Percentiles rank a stretch among this genome's conserved stretches.
Evolutionary conservation across 2,888 invertebrate species (phyloP).

Genomic region (Mythimna lalbum): DNA sequence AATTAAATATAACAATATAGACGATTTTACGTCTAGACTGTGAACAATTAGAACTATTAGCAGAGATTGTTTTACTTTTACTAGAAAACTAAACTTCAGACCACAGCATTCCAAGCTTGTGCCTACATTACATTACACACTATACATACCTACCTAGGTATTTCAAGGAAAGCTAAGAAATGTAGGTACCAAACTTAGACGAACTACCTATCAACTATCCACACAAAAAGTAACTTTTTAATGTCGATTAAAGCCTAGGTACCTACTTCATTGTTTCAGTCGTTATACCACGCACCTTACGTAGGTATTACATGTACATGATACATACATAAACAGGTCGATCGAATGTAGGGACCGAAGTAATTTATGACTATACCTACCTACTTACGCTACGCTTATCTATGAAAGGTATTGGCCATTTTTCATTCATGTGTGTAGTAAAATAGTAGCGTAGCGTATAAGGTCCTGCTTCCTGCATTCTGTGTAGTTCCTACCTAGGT

Average conservation of each 20-base stretch:
- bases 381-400: constrained; percentile 15
- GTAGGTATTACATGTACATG: constrained; percentile 17
- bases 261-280: constrained; percentile 24
- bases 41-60: constrained; percentile 1
- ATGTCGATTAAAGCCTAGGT: constrained; percentile 3
- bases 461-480: neutral
- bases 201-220: constrained; percentile 10
- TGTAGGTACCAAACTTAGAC: neutral
- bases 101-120: neutral
- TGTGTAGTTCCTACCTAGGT: neutral
- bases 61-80: constrained; percentile 3
- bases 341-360: constrained; percentile 37
- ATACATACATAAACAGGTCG: constrained; percentile 24
- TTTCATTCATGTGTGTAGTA: constrained; percentile 52
- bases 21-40: constrained; percentile 31
- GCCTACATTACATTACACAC: neutral
- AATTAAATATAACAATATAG: constrained; percentile 37
- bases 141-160: neutral
- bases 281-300: constrained; percentile 20
- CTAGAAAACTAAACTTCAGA: neutral
- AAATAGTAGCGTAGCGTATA: constrained; percentile 30
- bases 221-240: constrained; percentile 17
- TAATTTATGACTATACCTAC: constrained; percentile 35
- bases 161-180: constrained; percentile 16
- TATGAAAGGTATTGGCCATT: constrained; percentile 42